Conservation (phyloP, 1,140 invertebrate species). For the Drosophila ogumai region DNA sequence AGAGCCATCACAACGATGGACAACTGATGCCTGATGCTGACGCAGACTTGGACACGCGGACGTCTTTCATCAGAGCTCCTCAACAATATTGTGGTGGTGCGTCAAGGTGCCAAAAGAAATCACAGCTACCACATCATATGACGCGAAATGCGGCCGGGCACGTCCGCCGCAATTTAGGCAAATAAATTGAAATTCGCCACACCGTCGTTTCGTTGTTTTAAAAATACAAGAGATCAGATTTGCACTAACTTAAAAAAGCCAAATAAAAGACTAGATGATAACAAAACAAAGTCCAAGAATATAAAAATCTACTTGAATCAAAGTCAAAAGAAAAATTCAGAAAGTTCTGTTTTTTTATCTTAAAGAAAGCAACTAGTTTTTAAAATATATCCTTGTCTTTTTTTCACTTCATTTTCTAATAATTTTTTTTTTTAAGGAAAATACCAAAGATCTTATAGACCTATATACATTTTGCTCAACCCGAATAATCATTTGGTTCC, state of each 20-base stretch:
- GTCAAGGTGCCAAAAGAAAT: constrained; percentile 43
- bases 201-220: neutral
- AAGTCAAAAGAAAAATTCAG: no score
- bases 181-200: constrained; percentile 27
- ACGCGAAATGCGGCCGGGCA: constrained; percentile 43
- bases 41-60: constrained; percentile 13
- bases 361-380: neutral
- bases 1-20: constrained; percentile 24
- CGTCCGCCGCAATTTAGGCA: constrained; percentile 40
- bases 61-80: constrained; percentile 35
- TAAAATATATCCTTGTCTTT: no score
- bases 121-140: constrained; percentile 10
- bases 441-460: neutral
- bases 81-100: constrained; percentile 2
- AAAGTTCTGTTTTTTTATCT: neutral
- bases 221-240: constrained; percentile 25
- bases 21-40: constrained; percentile 36
- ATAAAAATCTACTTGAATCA: neutral
- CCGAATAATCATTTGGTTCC: neutral
- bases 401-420: neutral
- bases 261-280: constrained; percentile 16
- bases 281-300: constrained; percentile 1
- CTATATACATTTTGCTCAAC: neutral
- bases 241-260: constrained; percentile 7
- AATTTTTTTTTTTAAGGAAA: neutral